These are phyloP conservation scores for Drosophila ercepeae DNA, from an alignment of 1,140 invertebrate species.

Conservation along the genomic window DNA sequence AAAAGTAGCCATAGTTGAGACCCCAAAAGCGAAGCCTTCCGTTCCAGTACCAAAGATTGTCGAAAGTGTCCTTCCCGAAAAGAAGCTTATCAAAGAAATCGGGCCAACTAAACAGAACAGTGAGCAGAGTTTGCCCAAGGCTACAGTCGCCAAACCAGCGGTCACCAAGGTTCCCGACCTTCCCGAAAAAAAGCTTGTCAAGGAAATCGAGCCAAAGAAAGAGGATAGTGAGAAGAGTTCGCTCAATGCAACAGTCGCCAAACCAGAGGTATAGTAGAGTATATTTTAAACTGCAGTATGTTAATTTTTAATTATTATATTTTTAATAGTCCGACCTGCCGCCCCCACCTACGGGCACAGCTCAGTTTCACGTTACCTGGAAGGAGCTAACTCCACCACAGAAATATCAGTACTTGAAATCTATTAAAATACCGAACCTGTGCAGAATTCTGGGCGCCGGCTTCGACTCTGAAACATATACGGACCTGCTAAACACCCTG, in stretches of 20 bases:
- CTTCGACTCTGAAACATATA: conserved; percentile 72
- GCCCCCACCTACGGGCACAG: conserved; percentile 59
- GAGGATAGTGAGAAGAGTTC: background rate
- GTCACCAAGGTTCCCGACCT: no score
- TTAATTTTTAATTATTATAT: background rate
- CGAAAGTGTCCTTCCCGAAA: background rate
- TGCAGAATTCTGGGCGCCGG: conserved; percentile 75
- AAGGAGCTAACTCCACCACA: conserved; percentile 67
- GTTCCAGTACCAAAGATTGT: conserved; percentile 2
- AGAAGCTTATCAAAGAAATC: background rate
- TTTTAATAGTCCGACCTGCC: conserved; percentile 53
- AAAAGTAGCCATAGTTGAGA: background rate
- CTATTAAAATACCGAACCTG: conserved; percentile 60
- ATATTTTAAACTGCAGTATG: background rate
- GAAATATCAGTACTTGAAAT: conserved; percentile 74
- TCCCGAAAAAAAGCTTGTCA: background rate
- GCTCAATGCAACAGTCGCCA: no score
- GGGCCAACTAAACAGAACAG: background rate
- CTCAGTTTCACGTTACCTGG: conserved; percentile 80
- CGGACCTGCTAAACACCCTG: conserved; percentile 59
- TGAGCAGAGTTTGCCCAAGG: background rate
- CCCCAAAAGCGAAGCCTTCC: background rate
- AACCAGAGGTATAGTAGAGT: conserved; percentile 9
- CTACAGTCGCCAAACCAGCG: background rate
- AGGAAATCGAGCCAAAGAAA: background rate